Evolutionary conservation across 64 coral and sea anemone species (phyloP), one percentile per base, ranked within the genome.

Genomic region (Platygyra sinensis): DNA sequence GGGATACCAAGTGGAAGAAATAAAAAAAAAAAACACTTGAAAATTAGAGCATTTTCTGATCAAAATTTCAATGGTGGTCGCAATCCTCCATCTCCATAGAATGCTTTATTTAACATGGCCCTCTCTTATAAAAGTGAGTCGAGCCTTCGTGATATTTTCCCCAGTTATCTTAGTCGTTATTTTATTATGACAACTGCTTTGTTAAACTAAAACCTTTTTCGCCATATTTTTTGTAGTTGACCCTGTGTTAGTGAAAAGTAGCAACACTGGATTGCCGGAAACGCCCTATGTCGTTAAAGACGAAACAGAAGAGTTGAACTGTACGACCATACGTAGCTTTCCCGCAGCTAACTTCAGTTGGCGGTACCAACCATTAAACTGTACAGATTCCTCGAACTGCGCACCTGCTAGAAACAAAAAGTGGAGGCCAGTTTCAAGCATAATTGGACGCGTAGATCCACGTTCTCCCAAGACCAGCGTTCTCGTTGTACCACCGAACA

Each of bases 291-390:
- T 11, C 38, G 7, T 28, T 29, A 49, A 85, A 71, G 62, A 36
- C 62, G 0, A 29, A 50, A 6, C 0, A 7, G 10, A 14, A 50
- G 36, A 42, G 3, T 51, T 85, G 27, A 14, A 71, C 20, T 85
- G 81, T 18, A 67, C 39, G 27, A 85, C 81, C 42, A 24, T 72
- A 64, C 81, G 81, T 38, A 85, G 81, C 24, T 16, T 24, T 85
- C 81, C 81, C n/a, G 20, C 81, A n/a, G 81, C 81, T 0, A 33
- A 30, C 11, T 85, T 85, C 81, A 49, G 8, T 1, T 85, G 81
- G 81, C 33, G 3, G 5, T 85, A 85, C 38, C 81, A 85, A 24
- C 22, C 20, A 49, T 15, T 71, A 24, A n/a, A 71, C 0, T 85
- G 81, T 24, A 8, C 0, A 50, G 30, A 38, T 2, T 18, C 1